Base-by-base conservation (phyloP, 2,888 invertebrate species). In the Drosophila mercatorum region DNA sequence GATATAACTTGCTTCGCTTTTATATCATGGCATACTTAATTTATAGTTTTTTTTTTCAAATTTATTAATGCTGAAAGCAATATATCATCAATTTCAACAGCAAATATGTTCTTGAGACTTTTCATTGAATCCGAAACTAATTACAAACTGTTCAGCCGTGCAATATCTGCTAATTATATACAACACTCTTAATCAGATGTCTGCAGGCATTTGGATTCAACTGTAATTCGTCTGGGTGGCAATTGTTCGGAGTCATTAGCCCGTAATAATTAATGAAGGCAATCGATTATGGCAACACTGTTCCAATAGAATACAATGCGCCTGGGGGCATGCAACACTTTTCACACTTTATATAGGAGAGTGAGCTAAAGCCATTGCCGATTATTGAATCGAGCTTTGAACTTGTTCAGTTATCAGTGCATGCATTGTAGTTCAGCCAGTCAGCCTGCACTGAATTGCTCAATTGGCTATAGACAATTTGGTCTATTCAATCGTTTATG, bases 251-350 rank as follows among this genome's bases (percentile, higher is more conserved):
- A 57, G 59, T 49, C 53, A 56, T 62, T 76, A 52, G 59, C 49
- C 60, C 46, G 58, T 17, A 49, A 70, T 76, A 70, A 77, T 70
- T 75, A 67, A 71, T 61, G 63, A 67, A 52, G 55, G 43, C 53
- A 80, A 76, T 80, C 61, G 80, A 76, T 76, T 71, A 64, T 61
- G 55, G 51, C 61, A 64, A 46, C 72, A 72, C 74, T 55, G 72
- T 49, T 66, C 58, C 49, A 63, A 56, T 67, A 68, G 28, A 79
- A 51, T 51, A 6, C 8, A 38, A 11, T 28, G 17, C 60, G 65
- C 69, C 69, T 34, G 41, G 44, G 64, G 61, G 65, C 31, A 61
- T 49, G 60, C 62, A 72, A 64, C 60, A 64, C 63, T 62, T 69
- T 72, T 53, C 49, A 43, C 41, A 22, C 22, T 22, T 22, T 17